A percentile compares a stretch with the other conserved stretches of the same genome.
Conservation (phyloP, 2,113 vertebrate species). For the Cairina moschata region DNA sequence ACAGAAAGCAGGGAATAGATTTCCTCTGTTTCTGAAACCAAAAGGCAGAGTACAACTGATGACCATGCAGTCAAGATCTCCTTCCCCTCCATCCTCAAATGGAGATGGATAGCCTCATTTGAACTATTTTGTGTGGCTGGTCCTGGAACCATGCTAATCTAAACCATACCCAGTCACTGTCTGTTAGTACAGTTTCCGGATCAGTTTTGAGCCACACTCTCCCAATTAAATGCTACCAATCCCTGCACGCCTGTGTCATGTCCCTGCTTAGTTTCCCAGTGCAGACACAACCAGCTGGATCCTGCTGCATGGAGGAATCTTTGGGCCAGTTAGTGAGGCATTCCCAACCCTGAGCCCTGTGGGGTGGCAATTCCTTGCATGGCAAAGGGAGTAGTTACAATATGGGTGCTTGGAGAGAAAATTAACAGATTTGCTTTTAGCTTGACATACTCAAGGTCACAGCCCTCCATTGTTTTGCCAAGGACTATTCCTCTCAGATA, state of each 20-base stretch:
- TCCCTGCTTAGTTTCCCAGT: neutral
- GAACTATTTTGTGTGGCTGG: neutral
- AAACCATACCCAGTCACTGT: neutral
- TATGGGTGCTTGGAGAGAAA: neutral
- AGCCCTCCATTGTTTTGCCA: neutral
- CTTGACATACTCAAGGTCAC: neutral
- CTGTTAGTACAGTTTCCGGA: neutral
- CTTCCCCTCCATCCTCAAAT: neutral
- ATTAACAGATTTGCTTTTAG: neutral
- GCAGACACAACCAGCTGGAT: neutral
- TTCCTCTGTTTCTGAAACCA: neutral
- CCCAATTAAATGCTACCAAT: neutral
- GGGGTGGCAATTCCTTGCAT: neutral
- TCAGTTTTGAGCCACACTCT: neutral
- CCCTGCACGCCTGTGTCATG: rapidly evolving
- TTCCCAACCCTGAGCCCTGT: neutral
- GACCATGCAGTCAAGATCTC: neutral
- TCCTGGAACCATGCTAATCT: neutral
- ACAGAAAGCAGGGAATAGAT: neutral
- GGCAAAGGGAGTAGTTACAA: neutral
- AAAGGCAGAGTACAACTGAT: neutral
- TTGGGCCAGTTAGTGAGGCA: too few species aligned
- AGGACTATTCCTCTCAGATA: neutral
- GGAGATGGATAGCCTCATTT: neutral
- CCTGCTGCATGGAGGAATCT: neutral